A percentile compares a stretch with the other conserved stretches of the same genome.
These are phyloP conservation scores for Ceraclea dissimilis DNA, from an alignment of 2,888 invertebrate species.

Conservation along the genomic window DNA sequence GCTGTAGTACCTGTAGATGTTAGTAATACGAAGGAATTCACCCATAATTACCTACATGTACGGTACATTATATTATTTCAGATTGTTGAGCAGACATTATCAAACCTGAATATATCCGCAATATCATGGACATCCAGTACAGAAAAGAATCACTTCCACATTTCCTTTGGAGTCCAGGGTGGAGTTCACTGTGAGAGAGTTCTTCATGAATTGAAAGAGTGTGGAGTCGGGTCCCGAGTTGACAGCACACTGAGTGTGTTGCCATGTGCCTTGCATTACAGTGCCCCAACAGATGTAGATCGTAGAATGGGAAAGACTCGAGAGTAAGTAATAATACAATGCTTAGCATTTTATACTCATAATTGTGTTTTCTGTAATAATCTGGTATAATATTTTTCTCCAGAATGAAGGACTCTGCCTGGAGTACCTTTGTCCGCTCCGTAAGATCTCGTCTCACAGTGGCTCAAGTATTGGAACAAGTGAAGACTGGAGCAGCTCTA, in stretches of 20 bases:
- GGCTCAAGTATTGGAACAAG: constrained; percentile 62
- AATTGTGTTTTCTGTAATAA: too few species aligned
- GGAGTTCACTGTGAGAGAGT: constrained; percentile 52
- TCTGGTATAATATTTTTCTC: neutral
- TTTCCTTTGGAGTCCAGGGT: constrained; percentile 53
- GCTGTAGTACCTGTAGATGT: too few species aligned
- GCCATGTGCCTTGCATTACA: constrained; percentile 54
- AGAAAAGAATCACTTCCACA: constrained; percentile 32
- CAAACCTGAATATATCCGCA: constrained; percentile 6
- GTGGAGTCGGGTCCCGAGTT: constrained; percentile 53
- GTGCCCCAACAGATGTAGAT: constrained; percentile 3
- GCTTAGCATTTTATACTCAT: too few species aligned
- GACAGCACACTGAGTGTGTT: constrained; percentile 54
- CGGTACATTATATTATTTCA: too few species aligned
- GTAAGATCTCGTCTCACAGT: constrained; percentile 61
- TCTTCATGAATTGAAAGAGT: constrained; percentile 49
- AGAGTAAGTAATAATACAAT: constrained; percentile 2
- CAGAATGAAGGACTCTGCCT: constrained; percentile 34
- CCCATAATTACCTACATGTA: too few species aligned
- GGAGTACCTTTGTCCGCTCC: constrained; percentile 58
- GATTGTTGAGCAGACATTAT: constrained; percentile 8
- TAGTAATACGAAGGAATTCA: too few species aligned
- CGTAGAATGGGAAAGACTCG: neutral
- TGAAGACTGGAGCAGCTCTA: constrained; percentile 58
- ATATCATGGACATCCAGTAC: constrained; percentile 14